Percentiles rank a stretch among this genome's conserved stretches.
phyloP scores from a whole-genome alignment of 2,113 vertebrate species.

The Prietella phreatophila region DNA sequence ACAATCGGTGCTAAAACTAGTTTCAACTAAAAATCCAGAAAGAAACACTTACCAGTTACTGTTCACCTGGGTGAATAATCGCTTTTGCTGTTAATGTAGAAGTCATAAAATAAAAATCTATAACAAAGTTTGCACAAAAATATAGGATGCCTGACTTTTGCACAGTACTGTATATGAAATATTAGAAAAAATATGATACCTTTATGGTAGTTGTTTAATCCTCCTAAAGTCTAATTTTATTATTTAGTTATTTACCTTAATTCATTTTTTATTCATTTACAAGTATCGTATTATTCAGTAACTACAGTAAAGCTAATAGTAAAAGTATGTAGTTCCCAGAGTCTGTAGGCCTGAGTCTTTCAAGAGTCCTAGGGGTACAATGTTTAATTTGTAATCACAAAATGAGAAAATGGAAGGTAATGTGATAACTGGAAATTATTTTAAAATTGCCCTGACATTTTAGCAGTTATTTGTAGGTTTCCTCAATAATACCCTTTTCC shows the following conservation, averaged over 20 bases:
- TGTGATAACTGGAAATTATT: not conserved
- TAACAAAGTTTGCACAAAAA: no score
- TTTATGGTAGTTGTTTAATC: not conserved
- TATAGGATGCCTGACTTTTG: no score
- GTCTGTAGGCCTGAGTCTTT: not conserved
- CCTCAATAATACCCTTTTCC: not conserved
- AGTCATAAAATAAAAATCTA: no score
- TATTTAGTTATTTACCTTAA: not conserved
- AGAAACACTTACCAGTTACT: no score
- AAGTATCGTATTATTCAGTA: not conserved
- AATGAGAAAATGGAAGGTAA: not conserved
- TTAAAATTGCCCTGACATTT: not conserved
- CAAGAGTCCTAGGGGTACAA: not conserved
- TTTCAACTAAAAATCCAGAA: no score
- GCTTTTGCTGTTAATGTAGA: no score
- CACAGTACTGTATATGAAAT: not conserved
- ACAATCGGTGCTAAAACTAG: no score
- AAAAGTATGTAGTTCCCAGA: not conserved
- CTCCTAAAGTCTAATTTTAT: not conserved
- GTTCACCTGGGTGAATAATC: no score
- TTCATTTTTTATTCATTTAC: not conserved
- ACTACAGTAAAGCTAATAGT: not conserved
- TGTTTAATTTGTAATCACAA: not conserved
- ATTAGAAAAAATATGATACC: not conserved
- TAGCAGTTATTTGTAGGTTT: slow-evolving; percentile 6